These are phyloP conservation scores for Amazona guildingii DNA, from an alignment of 2,113 vertebrate genomes.

Conservation along the genomic window DNA sequence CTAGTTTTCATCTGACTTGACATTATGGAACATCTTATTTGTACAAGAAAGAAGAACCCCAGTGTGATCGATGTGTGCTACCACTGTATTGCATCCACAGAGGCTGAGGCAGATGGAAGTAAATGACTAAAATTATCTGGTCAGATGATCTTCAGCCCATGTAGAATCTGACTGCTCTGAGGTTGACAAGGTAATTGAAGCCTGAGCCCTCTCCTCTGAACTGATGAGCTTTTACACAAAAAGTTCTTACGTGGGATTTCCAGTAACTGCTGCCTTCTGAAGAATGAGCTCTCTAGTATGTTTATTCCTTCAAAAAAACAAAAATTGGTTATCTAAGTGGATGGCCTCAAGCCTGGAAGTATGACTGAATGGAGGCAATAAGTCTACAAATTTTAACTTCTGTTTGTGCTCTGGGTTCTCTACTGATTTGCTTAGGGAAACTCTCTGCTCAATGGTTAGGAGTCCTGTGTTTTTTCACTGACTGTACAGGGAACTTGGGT, in stretches of 20 bases:
- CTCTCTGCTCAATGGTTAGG: accelerated
- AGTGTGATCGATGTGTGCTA: not conserved
- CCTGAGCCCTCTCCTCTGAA: not conserved
- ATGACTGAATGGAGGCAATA: not conserved
- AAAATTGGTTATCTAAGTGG: accelerated
- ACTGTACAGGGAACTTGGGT: not conserved
- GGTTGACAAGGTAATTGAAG: not conserved
- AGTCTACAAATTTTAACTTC: not conserved
- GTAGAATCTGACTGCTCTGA: not conserved
- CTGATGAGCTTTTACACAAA: not conserved
- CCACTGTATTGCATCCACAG: not conserved
- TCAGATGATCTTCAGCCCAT: not conserved
- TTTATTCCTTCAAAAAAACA: not conserved
- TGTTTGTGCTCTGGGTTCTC: not conserved
- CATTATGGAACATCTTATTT: not conserved
- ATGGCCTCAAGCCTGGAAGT: not conserved
- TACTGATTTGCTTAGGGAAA: not conserved
- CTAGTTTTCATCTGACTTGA: not conserved
- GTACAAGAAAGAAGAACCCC: not conserved
- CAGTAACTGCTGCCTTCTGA: not conserved
- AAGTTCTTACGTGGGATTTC: not conserved
- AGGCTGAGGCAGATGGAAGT: not conserved
- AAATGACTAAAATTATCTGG: not conserved
- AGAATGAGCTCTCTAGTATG: accelerated
- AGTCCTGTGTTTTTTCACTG: not conserved